Evolutionary conservation across 1,140 invertebrate genomes (phyloP).

Genomic region (Oreohelix idahoensis): DNA sequence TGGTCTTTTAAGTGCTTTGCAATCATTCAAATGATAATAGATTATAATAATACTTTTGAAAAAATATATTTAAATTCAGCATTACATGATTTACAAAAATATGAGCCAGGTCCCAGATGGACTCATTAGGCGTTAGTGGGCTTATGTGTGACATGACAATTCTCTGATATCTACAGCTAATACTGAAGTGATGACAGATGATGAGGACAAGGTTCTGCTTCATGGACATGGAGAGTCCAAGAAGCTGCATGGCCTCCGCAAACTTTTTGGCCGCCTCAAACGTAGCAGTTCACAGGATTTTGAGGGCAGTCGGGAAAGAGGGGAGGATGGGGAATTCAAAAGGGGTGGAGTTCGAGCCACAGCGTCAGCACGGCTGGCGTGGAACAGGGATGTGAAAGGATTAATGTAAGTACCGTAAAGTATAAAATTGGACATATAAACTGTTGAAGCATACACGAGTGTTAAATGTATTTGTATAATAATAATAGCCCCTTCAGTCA

Average conservation of each 20-base stretch:
- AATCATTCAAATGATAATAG: too few species aligned
- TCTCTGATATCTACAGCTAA: slow-evolving; percentile 75
- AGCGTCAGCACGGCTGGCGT: slow-evolving; percentile 83
- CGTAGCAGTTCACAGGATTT: slow-evolving; percentile 82
- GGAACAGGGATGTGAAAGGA: slow-evolving; percentile 73
- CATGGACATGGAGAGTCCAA: slow-evolving; percentile 58
- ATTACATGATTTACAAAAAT: too few species aligned
- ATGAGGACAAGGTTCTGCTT: slow-evolving; percentile 62
- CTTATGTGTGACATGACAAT: background rate
- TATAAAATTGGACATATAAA: too few species aligned
- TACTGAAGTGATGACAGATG: slow-evolving; percentile 76
- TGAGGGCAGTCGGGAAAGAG: slow-evolving; percentile 75
- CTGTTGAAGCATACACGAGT: too few species aligned
- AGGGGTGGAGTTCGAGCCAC: slow-evolving; percentile 84
- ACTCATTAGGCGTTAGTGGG: too few species aligned
- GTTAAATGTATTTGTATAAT: too few species aligned
- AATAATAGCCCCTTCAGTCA: too few species aligned
- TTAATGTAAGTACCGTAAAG: slow-evolving; percentile 39
- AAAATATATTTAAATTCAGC: too few species aligned
- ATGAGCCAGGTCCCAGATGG: too few species aligned
- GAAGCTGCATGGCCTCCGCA: slow-evolving; percentile 76
- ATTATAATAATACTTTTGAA: too few species aligned
- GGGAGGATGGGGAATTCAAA: slow-evolving; percentile 74
- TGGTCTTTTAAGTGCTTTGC: too few species aligned
- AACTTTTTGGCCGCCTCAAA: slow-evolving; percentile 78